A percentile compares a stretch with the other conserved stretches of the same genome.
Conservation (phyloP, 2,888 invertebrate genomes). For the Fabriciana adippe region DNA sequence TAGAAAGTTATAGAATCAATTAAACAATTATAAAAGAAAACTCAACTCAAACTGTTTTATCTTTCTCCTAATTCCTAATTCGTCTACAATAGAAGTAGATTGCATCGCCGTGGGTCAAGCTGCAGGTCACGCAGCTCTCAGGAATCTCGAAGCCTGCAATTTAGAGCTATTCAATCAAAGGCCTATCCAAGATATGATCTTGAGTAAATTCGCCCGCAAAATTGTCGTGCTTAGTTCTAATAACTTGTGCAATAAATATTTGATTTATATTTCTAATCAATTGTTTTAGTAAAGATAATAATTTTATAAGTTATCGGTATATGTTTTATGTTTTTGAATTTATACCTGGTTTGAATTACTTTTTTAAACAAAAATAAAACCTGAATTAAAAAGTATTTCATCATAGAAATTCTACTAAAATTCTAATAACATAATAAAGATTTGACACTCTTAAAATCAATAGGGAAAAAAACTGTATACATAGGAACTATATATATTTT, state of each 20-base stretch:
- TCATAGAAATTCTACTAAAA: too few relatives aligned
- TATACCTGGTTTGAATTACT: too few relatives aligned
- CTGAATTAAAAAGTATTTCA: too few relatives aligned
- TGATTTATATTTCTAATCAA: background rate
- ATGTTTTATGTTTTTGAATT: too few relatives aligned
- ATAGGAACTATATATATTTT: too few relatives aligned
- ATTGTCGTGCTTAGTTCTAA: conserved; percentile 32
- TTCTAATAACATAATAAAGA: too few relatives aligned
- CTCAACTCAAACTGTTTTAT: conserved; percentile 6
- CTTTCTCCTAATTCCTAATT: conserved; percentile 24
- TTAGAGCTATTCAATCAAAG: conserved; percentile 60
- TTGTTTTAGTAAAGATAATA: background rate
- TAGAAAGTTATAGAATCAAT: background rate
- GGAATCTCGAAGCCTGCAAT: conserved; percentile 54
- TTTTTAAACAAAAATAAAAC: too few relatives aligned
- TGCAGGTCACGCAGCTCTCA: conserved; percentile 50
- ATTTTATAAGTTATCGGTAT: too few relatives aligned
- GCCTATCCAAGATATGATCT: conserved; percentile 43
- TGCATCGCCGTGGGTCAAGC: conserved; percentile 48
- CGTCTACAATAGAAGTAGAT: conserved; percentile 31
- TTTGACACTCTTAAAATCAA: too few relatives aligned
- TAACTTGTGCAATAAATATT: conserved; percentile 5
- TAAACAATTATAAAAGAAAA: conserved; percentile 9
- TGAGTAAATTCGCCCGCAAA: conserved; percentile 27
- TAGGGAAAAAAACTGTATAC: too few relatives aligned